phyloP scores from a whole-genome alignment of 2,797 vertebrate genomes.

The Chaenodraco wilsoni region DNA sequence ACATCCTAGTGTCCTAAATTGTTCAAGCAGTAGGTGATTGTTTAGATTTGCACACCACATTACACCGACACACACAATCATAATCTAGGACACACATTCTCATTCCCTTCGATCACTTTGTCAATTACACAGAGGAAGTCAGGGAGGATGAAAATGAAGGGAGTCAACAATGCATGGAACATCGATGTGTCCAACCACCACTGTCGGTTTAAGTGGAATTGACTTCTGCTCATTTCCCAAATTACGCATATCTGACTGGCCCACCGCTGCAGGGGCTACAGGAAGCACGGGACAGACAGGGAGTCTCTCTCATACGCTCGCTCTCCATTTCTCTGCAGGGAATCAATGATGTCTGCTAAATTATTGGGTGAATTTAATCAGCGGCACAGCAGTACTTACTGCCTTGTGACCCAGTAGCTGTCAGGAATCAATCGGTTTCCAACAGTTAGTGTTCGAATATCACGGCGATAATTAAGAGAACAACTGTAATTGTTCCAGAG shows the following conservation, averaged over 20 bases:
- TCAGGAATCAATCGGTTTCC: constrained; percentile 78
- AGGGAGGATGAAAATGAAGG: constrained; percentile 61
- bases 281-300: constrained; percentile 68
- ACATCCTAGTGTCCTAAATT: neutral
- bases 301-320: constrained; percentile 38
- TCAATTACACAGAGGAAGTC: constrained; percentile 76
- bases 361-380: constrained; percentile 87
- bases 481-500: constrained; percentile 62
- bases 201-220: constrained; percentile 79
- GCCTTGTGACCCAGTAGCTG: constrained; percentile 79
- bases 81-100: constrained; percentile 62
- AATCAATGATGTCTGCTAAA: constrained; percentile 89
- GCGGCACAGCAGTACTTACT: constrained; percentile 81
- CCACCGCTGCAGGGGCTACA: constrained; percentile 81
- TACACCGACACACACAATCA: constrained; percentile 45
- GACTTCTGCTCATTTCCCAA: constrained; percentile 84
- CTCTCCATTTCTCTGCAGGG: constrained; percentile 73
- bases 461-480: constrained; percentile 70
- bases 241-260: constrained; percentile 85
- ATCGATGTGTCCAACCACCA: constrained; percentile 75
- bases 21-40: constrained; percentile 6
- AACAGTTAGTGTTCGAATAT: constrained; percentile 63
- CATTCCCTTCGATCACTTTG: constrained; percentile 65
- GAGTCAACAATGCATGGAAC: constrained; percentile 74
- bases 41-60: constrained; percentile 49